These are phyloP conservation scores for Pelodytes ibericus DNA, from an alignment of 2,797 vertebrate genomes.

Conservation along the genomic window DNA sequence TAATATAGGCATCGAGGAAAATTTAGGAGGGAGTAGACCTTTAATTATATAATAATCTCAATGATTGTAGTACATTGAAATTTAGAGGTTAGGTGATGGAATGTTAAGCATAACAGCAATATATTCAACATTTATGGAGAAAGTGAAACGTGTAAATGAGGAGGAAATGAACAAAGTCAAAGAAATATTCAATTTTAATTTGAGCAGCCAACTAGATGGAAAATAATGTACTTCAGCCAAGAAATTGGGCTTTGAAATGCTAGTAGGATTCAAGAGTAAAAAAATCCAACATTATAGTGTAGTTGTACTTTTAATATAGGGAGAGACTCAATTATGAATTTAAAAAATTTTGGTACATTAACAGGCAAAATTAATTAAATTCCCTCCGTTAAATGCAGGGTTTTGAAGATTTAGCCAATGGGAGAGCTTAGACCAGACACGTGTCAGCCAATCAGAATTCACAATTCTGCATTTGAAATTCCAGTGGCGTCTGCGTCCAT, in stretches of 20 bases:
- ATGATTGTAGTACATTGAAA: constrained; percentile 45
- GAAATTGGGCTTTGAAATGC: constrained; percentile 20
- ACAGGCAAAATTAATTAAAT: no score
- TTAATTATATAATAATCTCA: constrained; percentile 48
- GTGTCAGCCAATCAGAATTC: no score
- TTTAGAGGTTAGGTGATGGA: constrained; percentile 48
- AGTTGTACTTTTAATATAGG: no score
- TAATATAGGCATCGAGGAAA: constrained; percentile 23
- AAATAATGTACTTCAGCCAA: constrained; percentile 28
- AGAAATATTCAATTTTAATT: constrained; percentile 33
- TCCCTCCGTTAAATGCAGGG: no score
- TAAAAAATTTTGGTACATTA: no score
- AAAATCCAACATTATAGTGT: no score
- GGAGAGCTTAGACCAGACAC: no score
- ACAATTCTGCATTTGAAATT: no score
- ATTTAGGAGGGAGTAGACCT: constrained; percentile 28
- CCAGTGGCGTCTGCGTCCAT: no score
- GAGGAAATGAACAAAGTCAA: constrained; percentile 49
- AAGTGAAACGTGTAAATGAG: constrained; percentile 37
- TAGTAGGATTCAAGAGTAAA: no score
- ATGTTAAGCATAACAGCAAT: constrained; percentile 48
- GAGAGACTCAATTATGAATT: no score
- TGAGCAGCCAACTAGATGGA: constrained; percentile 25
- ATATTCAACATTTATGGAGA: constrained; percentile 42
- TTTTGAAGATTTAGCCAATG: no score